Evolutionary conservation across 2,888 invertebrate species (phyloP), one percentile per base, ranked within the genome.

Genomic region (Polylopha cassiicola): DNA sequence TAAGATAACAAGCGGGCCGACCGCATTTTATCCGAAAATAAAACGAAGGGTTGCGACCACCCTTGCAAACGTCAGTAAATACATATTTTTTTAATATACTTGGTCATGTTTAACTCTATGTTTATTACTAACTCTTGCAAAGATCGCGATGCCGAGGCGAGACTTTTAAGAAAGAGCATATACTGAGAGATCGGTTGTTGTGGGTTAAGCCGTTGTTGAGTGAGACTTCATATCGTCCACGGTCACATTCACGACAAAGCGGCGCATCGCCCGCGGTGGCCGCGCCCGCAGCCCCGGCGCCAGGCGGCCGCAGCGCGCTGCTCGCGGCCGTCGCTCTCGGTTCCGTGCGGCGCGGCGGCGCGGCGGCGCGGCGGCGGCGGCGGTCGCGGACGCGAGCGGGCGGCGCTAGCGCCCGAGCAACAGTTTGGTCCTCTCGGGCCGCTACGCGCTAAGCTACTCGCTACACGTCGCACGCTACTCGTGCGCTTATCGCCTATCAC

Each of bases 381-480:
- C 41, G 53, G 65, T 65, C 46, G 37, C 37, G 29, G 22, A 32
- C 37, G 20, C 34, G 39, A 9, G 29, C 10, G 16, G 14, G 10
- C 15, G 22, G 34, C 23, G 33, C 33, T 18, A 10, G 34, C 24
- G 42, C 41, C 37, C 33, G 34, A 49, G 62, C 72, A 61, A 68
- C 72, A 66, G 61, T 56, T 73, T 73, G 73, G 73, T 73, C 73
- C 61, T 65, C 64, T 55, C 66, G 59, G 60, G 58, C 46, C 55
- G 59, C 58, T 51, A 44, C 55, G 30, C 41, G 41, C 43, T 46
- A 48, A 37, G 53, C 61, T 61, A 62, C 51, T 53, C 55, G 60
- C 67, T 66, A 68, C 63, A 57, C 72, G 53, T 55, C 53, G 58
- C 74, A 72, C 74, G 71, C 73, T 74, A 75, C 54, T 69, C 68